phyloP scores from a whole-genome alignment of 2,888 invertebrate genomes.

The Biston betularia region DNA sequence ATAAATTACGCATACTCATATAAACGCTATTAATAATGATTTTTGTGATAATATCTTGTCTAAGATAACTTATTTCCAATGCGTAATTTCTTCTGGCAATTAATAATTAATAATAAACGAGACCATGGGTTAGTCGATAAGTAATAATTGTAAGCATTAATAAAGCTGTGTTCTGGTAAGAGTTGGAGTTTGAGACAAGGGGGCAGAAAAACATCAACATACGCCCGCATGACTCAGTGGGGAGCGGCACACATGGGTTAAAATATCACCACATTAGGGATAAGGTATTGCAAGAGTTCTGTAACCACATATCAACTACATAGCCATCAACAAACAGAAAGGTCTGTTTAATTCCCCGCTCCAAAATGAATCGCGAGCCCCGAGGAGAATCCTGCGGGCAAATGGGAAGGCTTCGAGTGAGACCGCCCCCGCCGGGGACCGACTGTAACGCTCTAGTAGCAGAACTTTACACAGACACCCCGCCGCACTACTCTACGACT shows the following conservation, averaged over 20 bases:
- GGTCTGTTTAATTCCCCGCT: background rate
- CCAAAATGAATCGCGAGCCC: background rate
- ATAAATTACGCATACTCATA: background rate
- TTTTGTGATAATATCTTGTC: background rate
- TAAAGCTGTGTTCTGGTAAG: slow-evolving; percentile 30
- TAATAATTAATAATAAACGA: background rate
- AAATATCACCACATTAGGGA: background rate
- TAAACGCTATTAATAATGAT: background rate
- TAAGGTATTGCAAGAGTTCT: background rate
- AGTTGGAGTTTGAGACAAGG: background rate
- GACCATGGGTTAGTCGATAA: slow-evolving; percentile 17
- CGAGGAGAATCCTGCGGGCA: background rate
- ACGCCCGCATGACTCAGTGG: background rate
- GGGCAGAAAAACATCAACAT: background rate
- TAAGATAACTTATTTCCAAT: background rate
- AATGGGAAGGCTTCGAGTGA: background rate
- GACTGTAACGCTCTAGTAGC: background rate
- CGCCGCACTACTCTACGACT: slow-evolving; percentile 13
- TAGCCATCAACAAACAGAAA: background rate
- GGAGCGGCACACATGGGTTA: slow-evolving; percentile 11
- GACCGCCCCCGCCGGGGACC: background rate
- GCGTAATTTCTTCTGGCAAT: background rate
- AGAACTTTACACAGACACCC: background rate
- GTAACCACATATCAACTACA: background rate
- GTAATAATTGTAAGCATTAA: slow-evolving; percentile 39